Percentiles rank a stretch among this genome's conserved stretches.
Conservation (phyloP, 23 tunicate species). For the Clavelina lepadiformis region DNA sequence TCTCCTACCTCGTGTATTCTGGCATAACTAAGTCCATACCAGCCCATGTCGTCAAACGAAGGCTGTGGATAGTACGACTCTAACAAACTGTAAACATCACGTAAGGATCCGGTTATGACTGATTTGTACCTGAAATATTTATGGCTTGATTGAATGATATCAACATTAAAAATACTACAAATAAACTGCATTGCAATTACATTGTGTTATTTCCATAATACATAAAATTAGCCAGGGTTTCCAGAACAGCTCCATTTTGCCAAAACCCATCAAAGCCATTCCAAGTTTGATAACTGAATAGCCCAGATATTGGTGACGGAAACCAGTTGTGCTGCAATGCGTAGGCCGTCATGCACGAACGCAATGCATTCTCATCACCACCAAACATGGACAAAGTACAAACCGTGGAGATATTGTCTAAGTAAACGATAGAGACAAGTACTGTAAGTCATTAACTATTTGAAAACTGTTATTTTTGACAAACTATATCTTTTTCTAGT, state of each 20-base stretch:
- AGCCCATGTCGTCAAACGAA: slow-evolving; percentile 83
- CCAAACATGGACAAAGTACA: slow-evolving; percentile 30
- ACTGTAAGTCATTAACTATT: no score
- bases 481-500: no score
- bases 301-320: slow-evolving; percentile 85
- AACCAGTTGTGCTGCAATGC: slow-evolving; percentile 90
- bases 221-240: slow-evolving; percentile 80
- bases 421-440: no score
- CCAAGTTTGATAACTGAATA: slow-evolving; percentile 85
- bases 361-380: slow-evolving; percentile 44
- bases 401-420: slow-evolving; percentile 24
- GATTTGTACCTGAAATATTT: slow-evolving; percentile 56
- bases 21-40: slow-evolving; percentile 81
- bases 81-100: slow-evolving; percentile 59
- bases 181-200: slow-evolving; percentile 19
- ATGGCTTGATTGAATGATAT: background rate
- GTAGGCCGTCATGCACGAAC: slow-evolving; percentile 79
- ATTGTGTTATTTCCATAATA: slow-evolving; percentile 71
- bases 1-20: slow-evolving; percentile 84
- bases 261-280: slow-evolving; percentile 92
- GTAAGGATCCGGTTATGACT: slow-evolving; percentile 38
- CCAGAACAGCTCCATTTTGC: slow-evolving; percentile 82
- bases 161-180: background rate
- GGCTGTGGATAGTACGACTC: slow-evolving; percentile 87
- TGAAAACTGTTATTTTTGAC: no score